Percentiles rank a stretch among this genome's conserved stretches.
phyloP scores from a whole-genome alignment of 2,797 vertebrate genomes.

The Chaenodraco wilsoni region DNA sequence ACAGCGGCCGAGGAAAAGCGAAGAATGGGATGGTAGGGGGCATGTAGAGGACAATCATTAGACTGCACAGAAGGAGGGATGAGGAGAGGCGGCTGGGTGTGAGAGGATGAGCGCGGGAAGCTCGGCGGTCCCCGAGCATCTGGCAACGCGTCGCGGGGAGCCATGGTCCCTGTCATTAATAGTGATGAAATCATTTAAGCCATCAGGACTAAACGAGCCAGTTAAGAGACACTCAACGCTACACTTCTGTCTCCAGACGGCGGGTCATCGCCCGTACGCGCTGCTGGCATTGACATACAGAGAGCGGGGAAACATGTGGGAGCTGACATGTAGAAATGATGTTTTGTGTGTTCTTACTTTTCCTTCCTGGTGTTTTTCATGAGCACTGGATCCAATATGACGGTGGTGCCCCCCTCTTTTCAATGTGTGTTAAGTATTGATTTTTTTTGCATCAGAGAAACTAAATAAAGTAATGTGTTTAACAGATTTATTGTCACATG shows the following conservation, averaged over 20 bases:
- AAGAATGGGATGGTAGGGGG: slow-evolving; percentile 83
- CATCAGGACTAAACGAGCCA: slow-evolving; percentile 98
- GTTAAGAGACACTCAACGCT: slow-evolving; percentile 94
- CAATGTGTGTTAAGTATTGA: background rate
- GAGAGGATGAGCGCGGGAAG: slow-evolving; percentile 81
- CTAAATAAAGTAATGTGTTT: background rate
- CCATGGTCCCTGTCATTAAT: slow-evolving; percentile 96
- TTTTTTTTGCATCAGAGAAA: background rate
- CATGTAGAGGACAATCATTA: slow-evolving; percentile 95
- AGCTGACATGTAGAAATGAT: slow-evolving; percentile 45
- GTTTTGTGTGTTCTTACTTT: slow-evolving; percentile 26
- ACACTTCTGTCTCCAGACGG: slow-evolving; percentile 85
- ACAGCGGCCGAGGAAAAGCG: slow-evolving; percentile 43
- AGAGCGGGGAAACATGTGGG: slow-evolving; percentile 68
- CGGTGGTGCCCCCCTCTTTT: background rate
- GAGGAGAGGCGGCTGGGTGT: slow-evolving; percentile 65
- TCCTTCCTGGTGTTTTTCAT: slow-evolving; percentile 12
- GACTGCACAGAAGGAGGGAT: slow-evolving; percentile 90
- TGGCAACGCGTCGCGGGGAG: slow-evolving; percentile 91
- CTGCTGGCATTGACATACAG: slow-evolving; percentile 46
- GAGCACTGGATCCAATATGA: slow-evolving; percentile 17
- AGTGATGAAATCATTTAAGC: slow-evolving; percentile 99
- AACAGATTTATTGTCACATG: background rate
- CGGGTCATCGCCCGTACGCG: slow-evolving; percentile 34
- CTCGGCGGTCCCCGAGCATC: slow-evolving; percentile 93